Percentiles rank a stretch among this genome's conserved stretches.
Conservation (phyloP, 2,888 invertebrate species). For the Athalia circularis region DNA sequence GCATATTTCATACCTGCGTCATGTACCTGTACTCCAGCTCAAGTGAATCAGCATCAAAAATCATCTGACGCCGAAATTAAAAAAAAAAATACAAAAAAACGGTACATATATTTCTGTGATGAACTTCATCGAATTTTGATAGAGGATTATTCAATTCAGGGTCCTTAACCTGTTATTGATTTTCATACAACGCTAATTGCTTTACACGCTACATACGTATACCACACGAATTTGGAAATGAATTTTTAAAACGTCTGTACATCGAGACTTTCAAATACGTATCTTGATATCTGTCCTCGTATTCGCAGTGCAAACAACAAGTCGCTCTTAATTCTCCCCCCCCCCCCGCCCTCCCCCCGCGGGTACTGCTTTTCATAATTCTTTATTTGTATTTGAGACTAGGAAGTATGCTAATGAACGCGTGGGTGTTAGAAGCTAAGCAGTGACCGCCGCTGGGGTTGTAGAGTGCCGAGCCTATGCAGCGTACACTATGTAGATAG, state of each 20-base stretch:
- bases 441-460: constrained; percentile 42
- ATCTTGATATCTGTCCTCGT: constrained; percentile 2
- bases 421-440: constrained; percentile 31
- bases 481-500: background rate
- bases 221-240: no score
- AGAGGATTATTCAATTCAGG: no score
- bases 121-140: no score
- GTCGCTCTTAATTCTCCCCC: constrained; percentile 32
- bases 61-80: background rate
- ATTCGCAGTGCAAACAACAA: constrained; percentile 27
- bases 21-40: background rate
- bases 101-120: no score
- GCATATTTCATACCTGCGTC: background rate
- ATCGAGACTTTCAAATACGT: no score
- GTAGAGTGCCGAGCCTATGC: constrained; percentile 33
- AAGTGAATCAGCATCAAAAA: background rate
- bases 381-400: constrained; percentile 27
- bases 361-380: constrained; percentile 25
- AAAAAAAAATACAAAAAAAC: no score
- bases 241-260: no score
- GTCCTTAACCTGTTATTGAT: no score
- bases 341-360: no score
- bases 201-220: no score
- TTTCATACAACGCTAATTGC: no score
- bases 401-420: constrained; percentile 42